Base-by-base conservation (phyloP, 35 echinoderm and acorn worm genomes). In the Stichopus chloronotus region DNA sequence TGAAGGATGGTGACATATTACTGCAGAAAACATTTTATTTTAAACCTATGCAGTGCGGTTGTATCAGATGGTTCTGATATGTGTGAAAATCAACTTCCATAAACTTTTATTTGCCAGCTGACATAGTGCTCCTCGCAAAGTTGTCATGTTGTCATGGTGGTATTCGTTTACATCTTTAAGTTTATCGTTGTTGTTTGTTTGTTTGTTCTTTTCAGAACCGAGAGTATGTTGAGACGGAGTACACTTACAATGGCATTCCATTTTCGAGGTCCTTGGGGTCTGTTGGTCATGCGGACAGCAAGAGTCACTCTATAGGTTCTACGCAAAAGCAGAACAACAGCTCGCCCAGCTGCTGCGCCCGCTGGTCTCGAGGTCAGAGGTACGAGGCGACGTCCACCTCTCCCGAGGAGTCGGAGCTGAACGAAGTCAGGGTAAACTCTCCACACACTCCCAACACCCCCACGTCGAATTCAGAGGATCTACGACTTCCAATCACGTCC, bases 221-320 rank as follows among this genome's bases (percentile, higher is more conserved):
- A 63, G 92, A 96, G 91, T 99, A 96, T 90, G 93, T 95, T 20
- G 97, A 99, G 85, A 99, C 95, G 9, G 97, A 99, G 94, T 99
- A 99, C 78, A 99, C 97, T 14, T 99, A 99, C 88, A 99, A 99
- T 90, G 97, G 97, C 63, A 93, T 99, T 61, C 97, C 97, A n/a
- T 99, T 96, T 76, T 88, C 95, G 58, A 72, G 97, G 21, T 79
- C 95, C 57, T 72, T 96, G 72, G 91, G 80, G 3, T 86, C 96
- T 7, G 88, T 86, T 20, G 92, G 80, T 24, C 81, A 93, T 72
- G 52, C 52, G 17, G 92, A 93, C 21, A 91, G 59, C 55, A 91
- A 79, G 69, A 77, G 71, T 79, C 69, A 79, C 90, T 78, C 72
- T 4, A 53, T 79, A 11, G 55, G 71, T 79, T 91, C 88, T 78